These are phyloP conservation scores for Oxyruncus cristatus DNA, from an alignment of 2,113 vertebrate genomes.

Conservation along the genomic window DNA sequence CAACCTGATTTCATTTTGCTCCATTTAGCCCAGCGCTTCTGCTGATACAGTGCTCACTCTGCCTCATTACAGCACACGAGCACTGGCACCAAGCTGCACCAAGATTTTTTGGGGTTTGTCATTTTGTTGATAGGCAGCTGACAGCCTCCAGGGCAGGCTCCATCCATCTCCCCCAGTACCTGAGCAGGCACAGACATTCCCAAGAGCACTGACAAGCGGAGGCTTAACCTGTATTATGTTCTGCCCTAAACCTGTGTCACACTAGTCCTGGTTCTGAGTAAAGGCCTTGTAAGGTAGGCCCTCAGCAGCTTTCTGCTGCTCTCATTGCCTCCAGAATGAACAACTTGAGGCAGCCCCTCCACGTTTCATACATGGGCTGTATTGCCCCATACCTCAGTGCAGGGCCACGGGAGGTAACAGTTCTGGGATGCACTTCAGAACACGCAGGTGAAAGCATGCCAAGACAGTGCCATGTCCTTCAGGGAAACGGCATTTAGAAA, in stretches of 20 bases:
- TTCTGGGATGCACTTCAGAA: background rate
- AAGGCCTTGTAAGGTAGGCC: background rate
- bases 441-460: background rate
- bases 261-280: background rate
- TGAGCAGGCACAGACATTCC: background rate
- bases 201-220: background rate
- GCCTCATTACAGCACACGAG: accelerated
- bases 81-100: background rate
- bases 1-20: background rate
- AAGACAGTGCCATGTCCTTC: background rate
- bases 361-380: accelerated
- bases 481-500: background rate
- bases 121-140: background rate
- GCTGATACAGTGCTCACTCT: background rate
- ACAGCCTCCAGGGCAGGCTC: background rate
- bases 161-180: background rate
- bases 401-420: background rate
- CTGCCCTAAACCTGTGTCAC: background rate
- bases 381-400: background rate
- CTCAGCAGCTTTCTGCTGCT: background rate
- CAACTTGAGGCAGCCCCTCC: accelerated
- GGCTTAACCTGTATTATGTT: background rate
- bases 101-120: background rate
- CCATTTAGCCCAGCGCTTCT: background rate
- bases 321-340: background rate